Evolutionary conservation across 1,140 invertebrate genomes (phyloP).

Genomic region (Portunus trituberculatus): DNA sequence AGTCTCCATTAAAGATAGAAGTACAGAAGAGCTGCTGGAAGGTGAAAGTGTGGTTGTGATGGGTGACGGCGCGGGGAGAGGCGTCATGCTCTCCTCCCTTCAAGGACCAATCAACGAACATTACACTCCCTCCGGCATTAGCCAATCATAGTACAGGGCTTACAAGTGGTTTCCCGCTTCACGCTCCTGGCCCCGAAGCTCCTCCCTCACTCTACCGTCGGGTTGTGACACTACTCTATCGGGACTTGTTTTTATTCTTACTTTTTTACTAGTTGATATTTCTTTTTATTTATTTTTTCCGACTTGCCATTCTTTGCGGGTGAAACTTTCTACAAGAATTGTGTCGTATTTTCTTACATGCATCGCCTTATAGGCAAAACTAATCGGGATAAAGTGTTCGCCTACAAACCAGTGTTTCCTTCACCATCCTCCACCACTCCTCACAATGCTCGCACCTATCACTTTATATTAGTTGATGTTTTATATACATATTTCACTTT

Average conservation of each 20-base stretch:
- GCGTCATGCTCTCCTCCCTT: neutral
- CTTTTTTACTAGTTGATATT: neutral
- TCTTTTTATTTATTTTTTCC: neutral
- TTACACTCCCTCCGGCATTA: neutral
- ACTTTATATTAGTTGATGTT: no score
- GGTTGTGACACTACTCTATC: neutral
- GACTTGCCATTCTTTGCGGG: no score
- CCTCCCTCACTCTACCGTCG: neutral
- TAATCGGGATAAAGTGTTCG: no score
- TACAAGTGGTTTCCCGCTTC: neutral
- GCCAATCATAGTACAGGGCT: neutral
- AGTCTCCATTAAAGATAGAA: no score
- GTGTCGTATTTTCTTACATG: no score
- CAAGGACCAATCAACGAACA: neutral
- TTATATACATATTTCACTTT: no score
- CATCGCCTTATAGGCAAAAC: no score
- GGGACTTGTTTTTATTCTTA: neutral
- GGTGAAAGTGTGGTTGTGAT: conserved; percentile 2
- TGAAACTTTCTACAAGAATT: no score
- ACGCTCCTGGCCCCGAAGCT: neutral
- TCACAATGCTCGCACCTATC: no score
- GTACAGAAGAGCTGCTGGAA: neutral
- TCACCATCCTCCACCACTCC: no score
- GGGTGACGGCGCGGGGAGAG: neutral
- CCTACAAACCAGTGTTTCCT: no score